These are phyloP conservation scores for Dendrolimus houi DNA, from an alignment of 2,888 invertebrate genomes.

Conservation along the genomic window DNA sequence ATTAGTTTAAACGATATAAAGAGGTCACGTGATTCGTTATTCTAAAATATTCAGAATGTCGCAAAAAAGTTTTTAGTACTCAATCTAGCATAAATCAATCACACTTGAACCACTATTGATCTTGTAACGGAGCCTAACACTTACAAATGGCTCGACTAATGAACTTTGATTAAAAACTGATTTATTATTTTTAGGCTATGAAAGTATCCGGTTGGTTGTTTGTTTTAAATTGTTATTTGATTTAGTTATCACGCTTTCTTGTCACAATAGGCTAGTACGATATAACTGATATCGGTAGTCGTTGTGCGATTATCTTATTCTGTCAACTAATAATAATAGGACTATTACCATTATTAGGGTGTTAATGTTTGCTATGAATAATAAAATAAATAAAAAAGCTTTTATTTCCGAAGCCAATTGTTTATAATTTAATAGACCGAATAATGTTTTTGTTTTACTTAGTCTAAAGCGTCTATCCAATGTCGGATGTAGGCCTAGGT, in stretches of 20 bases:
- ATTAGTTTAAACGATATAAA: too few species aligned
- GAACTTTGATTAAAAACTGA: constrained; percentile 60
- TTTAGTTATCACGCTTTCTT: background rate
- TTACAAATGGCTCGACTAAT: constrained; percentile 52
- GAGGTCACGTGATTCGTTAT: too few species aligned
- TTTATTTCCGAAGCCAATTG: too few species aligned
- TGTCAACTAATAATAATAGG: background rate
- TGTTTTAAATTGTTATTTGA: background rate
- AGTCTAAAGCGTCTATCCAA: too few species aligned
- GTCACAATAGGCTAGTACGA: background rate
- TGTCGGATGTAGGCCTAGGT: too few species aligned
- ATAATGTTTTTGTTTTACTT: too few species aligned
- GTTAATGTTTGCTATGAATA: too few species aligned
- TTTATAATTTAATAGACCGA: too few species aligned
- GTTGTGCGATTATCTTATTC: background rate
- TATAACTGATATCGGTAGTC: background rate
- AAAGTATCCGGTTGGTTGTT: constrained; percentile 26
- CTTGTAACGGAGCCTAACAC: background rate
- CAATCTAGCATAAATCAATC: too few species aligned
- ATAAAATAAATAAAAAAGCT: too few species aligned
- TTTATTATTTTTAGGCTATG: constrained; percentile 31
- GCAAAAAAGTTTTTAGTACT: too few species aligned
- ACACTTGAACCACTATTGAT: background rate
- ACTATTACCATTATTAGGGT: background rate
- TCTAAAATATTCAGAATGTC: too few species aligned